These are phyloP conservation scores for Harpalus rufipes DNA, from an alignment of 2,888 invertebrate genomes.

Conservation along the genomic window DNA sequence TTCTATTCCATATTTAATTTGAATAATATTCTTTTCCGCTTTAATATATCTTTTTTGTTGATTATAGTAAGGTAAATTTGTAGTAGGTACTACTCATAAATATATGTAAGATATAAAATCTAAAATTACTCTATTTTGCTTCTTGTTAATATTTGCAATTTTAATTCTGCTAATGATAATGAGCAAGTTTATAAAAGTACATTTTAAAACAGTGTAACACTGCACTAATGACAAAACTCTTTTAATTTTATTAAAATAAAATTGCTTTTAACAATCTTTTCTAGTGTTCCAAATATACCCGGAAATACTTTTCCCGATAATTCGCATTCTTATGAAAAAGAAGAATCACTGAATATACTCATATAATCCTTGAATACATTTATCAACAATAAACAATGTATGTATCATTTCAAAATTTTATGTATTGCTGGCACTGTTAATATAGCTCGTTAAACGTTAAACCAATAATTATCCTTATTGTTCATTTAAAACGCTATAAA, in stretches of 20 bases:
- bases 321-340: too few species aligned
- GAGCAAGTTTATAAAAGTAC: slow-evolving; percentile 2
- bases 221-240: slow-evolving; percentile 20
- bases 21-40: too few species aligned
- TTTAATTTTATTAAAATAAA: slow-evolving; percentile 6
- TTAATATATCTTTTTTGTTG: too few species aligned
- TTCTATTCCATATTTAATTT: too few species aligned
- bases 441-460: background rate
- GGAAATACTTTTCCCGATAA: too few species aligned
- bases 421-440: too few species aligned
- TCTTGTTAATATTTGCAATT: background rate
- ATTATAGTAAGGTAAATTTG: too few species aligned
- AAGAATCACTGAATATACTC: too few species aligned
- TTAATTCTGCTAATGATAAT: slow-evolving; percentile 2
- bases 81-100: too few species aligned
- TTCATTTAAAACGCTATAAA: background rate
- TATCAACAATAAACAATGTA: too few species aligned
- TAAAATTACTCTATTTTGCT: background rate
- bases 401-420: too few species aligned
- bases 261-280: background rate
- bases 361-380: too few species aligned
- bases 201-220: background rate
- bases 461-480: background rate
- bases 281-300: background rate
- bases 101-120: background rate